A percentile compares a stretch with the other conserved stretches of the same genome.
Conservation (phyloP, 2,797 vertebrate species). For the Oreochromis grahami region DNA sequence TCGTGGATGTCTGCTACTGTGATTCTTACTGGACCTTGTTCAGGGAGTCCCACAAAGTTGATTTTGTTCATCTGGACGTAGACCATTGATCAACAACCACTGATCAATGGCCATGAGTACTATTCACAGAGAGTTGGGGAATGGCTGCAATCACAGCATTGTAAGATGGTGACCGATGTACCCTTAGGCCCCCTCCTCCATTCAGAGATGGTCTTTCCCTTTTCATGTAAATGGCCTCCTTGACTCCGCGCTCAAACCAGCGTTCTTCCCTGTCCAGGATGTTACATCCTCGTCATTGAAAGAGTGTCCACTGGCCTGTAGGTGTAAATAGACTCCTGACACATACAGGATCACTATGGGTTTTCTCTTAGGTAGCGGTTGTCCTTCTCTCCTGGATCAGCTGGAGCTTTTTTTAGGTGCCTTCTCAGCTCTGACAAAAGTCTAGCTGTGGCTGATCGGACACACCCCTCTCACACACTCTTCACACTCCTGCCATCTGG, state of each 20-base stretch:
- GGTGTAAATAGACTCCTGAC: neutral
- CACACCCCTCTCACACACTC: too few relatives aligned
- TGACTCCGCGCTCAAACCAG: neutral
- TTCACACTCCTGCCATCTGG: too few relatives aligned
- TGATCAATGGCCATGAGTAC: fast-evolving
- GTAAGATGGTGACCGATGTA: fast-evolving
- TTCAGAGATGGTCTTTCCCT: neutral
- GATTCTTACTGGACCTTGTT: neutral
- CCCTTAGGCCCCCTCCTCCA: fast-evolving
- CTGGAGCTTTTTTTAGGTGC: fast-evolving
- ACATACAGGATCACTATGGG: fast-evolving
- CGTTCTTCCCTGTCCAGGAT: neutral
- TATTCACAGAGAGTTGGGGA: neutral
- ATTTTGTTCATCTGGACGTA: neutral
- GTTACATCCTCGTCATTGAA: neutral
- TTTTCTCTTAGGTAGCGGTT: fast-evolving
- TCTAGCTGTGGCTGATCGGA: neutral
- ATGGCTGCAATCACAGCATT: neutral
- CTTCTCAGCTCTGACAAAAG: neutral
- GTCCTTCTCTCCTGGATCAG: fast-evolving
- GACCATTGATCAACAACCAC: neutral
- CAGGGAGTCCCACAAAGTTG: neutral
- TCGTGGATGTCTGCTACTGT: neutral
- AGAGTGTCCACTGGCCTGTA: neutral
- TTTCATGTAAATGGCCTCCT: neutral